Percentiles rank a stretch among this genome's conserved stretches.
These are phyloP conservation scores for Furcifer pardalis DNA, from an alignment of 2,797 vertebrate species.

Conservation along the genomic window DNA sequence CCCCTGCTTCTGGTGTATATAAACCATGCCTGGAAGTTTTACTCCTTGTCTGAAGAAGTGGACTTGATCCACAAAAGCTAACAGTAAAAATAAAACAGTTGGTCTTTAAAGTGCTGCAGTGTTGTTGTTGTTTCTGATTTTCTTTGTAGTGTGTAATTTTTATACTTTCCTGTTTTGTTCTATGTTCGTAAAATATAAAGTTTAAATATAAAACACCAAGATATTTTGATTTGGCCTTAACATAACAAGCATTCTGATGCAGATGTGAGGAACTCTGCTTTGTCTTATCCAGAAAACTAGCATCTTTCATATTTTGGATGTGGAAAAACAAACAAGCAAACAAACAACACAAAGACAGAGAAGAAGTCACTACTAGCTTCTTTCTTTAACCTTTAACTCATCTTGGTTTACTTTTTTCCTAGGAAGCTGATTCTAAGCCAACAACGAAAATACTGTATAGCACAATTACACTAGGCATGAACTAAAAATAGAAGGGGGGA, in stretches of 20 bases:
- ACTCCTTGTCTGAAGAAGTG: no score
- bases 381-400: not conserved
- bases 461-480: rapidly evolving
- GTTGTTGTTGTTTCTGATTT: no score
- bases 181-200: no score
- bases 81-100: no score
- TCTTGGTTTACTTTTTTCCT: not conserved
- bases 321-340: constrained; percentile 16
- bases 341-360: not conserved
- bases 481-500: constrained; percentile 35
- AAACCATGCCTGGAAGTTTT: no score
- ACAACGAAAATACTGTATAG: not conserved
- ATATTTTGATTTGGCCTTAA: not conserved
- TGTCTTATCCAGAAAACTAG: not conserved
- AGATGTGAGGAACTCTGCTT: not conserved
- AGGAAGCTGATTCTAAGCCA: not conserved
- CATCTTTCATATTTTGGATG: not conserved
- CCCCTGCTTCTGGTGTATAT: no score
- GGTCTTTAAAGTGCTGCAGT: no score
- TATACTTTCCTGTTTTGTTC: no score
- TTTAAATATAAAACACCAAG: no score
- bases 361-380: constrained; percentile 3
- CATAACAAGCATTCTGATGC: not conserved
- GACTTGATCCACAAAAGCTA: no score
- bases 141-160: no score